Evolutionary conservation across 1,140 invertebrate species (phyloP), one percentile per base, ranked within the genome.

Genomic region (Cheumatopsyche charites): DNA sequence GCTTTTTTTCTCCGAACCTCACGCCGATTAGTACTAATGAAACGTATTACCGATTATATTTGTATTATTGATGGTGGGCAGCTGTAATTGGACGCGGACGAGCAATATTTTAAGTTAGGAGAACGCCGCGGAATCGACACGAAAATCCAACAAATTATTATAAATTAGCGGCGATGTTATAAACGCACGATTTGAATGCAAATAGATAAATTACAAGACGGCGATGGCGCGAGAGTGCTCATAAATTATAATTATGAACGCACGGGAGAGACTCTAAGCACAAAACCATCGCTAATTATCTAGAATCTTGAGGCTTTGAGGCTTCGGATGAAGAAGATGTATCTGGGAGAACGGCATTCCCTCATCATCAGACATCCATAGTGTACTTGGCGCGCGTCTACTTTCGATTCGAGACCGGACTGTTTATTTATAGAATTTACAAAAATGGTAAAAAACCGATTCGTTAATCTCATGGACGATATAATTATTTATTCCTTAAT

Each of bases 181-280:
- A 52, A 52, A 52, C 47, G 47, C 47, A 52, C 47, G 47, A 52
- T 13, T 17, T 19, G 47, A 52, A 52, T 19, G 7, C 47, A 19
- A 52, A 52, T 52, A 52, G 47, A 52, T 52, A 52, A 17, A 52
- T 52, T 52, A 52, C 15, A 19, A 17, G 19, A 15, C 5, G 19
- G 47, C 47, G 19, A 17, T 15, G 47, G 15, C 47, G 47, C 47
- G 47, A 52, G 47, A 52, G 15, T 52, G 47, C 47, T 19, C 47
- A 52, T 52, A 52, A 52, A 52, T 52, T 52, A 52, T 52, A 52
- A 52, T 52, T 52, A 52, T 52, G 47, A 52, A 52, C 47, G 47
- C 47, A 52, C 19, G 47, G 47, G 47, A 52, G 47, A 52, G 19
- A 15, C 19, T 52, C 15, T n/a, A n/a, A n/a, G 47, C 47, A 17